Base-by-base conservation (phyloP, 1,140 invertebrate species). In the Diprion similis region DNA sequence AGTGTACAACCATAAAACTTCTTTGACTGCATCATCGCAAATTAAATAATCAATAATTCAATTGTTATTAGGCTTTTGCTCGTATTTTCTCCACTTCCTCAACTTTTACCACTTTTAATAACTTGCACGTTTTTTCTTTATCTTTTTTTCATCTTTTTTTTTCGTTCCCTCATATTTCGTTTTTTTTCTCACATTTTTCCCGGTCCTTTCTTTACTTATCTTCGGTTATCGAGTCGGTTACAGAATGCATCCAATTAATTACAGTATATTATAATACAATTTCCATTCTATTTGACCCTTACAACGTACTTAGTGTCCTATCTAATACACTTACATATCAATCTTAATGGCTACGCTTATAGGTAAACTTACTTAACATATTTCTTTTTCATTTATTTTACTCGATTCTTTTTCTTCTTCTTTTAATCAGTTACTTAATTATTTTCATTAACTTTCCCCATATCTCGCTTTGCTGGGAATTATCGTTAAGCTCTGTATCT, bases 1-100 rank as follows among this genome's bases (percentile, higher is more conserved):
- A 88, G 86, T 88, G 81, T 87, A 88, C 86, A 88, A 86, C 83
- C 85, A 87, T 86, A 86, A 81, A 84, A 81, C 80, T 80, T 76
- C 81, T 78, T 78, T 68, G 48, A 15, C 64, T 70, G 74, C 80
- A 80, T 77, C 75, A 81, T 80, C 83, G 78, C 78, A 75, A 37
- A 78, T 82, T 79, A 78, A 79, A 82, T 82, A 78, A 73, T 75
- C 81, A 80, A 83, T 81, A 59, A 59, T 59, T 59, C 51, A 59
- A 68, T 75, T 80, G 70, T 79, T 82, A 78, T 78, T 75, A 75
- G 73, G 73, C 73, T 71, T 69, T 46, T 47, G 51, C 51, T 59
- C 3, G 24, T 37, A 59, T 59, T 59, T 15, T 59, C 51, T 59
- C 51, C 51, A 15, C 51, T 59, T 59, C n/a, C 51, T 59, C 51